Conservation (phyloP, 2,888 invertebrate species). For the Nematopogon swammerdamellus region DNA sequence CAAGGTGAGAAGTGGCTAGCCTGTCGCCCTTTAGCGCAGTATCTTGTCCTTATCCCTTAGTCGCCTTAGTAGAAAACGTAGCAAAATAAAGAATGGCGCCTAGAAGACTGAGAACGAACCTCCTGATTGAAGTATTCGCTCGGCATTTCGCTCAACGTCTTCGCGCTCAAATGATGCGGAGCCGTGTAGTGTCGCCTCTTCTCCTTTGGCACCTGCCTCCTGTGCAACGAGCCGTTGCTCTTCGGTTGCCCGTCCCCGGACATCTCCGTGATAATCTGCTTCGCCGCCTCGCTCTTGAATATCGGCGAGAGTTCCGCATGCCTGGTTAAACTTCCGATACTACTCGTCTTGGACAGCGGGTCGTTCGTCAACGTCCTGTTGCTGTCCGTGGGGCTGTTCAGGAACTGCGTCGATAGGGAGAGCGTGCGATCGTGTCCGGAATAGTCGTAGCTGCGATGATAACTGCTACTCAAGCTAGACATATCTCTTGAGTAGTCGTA, state of each 20-base stretch:
- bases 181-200: conserved; percentile 86
- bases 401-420: conserved; percentile 41
- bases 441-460: conserved; percentile 36
- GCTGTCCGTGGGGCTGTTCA: conserved; percentile 46
- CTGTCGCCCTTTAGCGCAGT: too few species aligned
- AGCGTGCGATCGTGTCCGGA: conserved; percentile 34
- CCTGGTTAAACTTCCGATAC: conserved; percentile 40
- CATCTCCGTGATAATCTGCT: conserved; percentile 83
- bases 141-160: conserved; percentile 58
- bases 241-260: conserved; percentile 53
- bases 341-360: conserved; percentile 45
- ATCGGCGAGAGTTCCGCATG: conserved; percentile 68
- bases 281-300: conserved; percentile 83
- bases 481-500: conserved; percentile 44
- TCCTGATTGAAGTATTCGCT: conserved; percentile 41
- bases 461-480: conserved; percentile 41
- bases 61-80: too few species aligned
- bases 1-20: too few species aligned
- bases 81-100: too few species aligned
- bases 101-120: conserved; percentile 24
- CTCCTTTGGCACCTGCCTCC: conserved; percentile 74
- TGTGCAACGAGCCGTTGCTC: conserved; percentile 55
- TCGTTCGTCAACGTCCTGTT: conserved; percentile 44
- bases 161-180: conserved; percentile 67
- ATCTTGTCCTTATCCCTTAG: too few species aligned